phyloP scores from a whole-genome alignment of 2,888 invertebrate species.

The Dorcus hopei region DNA sequence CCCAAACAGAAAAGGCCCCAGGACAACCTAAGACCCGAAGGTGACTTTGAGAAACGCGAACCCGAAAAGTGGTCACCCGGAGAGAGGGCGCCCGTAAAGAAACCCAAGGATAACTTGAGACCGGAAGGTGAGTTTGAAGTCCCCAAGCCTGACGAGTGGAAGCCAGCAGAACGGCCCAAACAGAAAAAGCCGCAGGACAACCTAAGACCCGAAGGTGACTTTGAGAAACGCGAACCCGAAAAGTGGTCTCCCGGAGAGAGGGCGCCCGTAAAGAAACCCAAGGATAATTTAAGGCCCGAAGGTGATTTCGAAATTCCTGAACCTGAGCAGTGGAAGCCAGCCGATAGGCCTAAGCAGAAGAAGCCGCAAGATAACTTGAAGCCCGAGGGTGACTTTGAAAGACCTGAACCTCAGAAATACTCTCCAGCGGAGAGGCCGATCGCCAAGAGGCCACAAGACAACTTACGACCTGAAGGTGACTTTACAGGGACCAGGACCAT shows the following conservation, averaged over 20 bases:
- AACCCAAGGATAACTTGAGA: slow-evolving; percentile 44
- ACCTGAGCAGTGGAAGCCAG: slow-evolving; percentile 38
- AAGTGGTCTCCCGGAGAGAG: slow-evolving; percentile 44
- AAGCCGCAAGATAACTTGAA: slow-evolving; percentile 50
- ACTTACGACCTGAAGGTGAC: slow-evolving; percentile 42
- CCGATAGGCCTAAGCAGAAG: slow-evolving; percentile 55
- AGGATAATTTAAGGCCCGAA: slow-evolving; percentile 45
- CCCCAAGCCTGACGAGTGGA: slow-evolving; percentile 41
- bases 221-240: slow-evolving; percentile 39
- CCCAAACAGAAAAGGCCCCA: slow-evolving; percentile 46
- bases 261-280: slow-evolving; percentile 44
- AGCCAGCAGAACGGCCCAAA: slow-evolving; percentile 47
- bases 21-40: slow-evolving; percentile 48
- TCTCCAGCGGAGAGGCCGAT: slow-evolving; percentile 48
- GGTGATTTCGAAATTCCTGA: slow-evolving; percentile 31
- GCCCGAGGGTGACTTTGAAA: slow-evolving; percentile 60
- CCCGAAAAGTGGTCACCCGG: slow-evolving; percentile 50
- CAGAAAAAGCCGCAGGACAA: slow-evolving; percentile 50
- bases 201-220: slow-evolving; percentile 50
- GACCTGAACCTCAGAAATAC: slow-evolving; percentile 43
- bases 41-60: slow-evolving; percentile 46
- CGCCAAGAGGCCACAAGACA: slow-evolving; percentile 48
- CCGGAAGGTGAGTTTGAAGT: slow-evolving; percentile 45
- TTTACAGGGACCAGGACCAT: slow-evolving; percentile 52
- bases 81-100: slow-evolving; percentile 47